A percentile compares a stretch with the other conserved stretches of the same genome.
Conservation (phyloP, 2,888 invertebrate genomes). For the Parascotia fuliginaria region DNA sequence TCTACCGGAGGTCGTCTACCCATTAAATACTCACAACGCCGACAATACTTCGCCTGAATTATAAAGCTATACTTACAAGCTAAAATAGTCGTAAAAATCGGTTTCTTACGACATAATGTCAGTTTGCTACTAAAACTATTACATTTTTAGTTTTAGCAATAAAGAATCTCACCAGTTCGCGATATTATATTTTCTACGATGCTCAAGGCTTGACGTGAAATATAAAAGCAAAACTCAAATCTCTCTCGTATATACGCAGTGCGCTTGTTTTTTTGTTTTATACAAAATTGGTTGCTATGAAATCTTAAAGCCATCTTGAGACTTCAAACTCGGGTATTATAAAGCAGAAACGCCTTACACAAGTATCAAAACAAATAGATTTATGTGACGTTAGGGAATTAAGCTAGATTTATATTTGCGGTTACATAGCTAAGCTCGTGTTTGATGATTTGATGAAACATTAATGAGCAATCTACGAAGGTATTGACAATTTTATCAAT, state of each 20-base stretch:
- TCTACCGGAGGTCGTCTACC: slow-evolving; percentile 49
- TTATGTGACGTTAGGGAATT: not conserved
- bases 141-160: not conserved
- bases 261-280: not conserved
- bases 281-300: not conserved
- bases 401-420: not conserved
- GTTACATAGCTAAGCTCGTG: not conserved
- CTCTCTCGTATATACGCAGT: slow-evolving; percentile 5
- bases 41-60: slow-evolving; percentile 27
- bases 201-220: not conserved
- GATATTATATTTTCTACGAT: not conserved
- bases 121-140: not conserved
- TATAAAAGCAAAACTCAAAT: slow-evolving; percentile 1
- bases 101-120: not conserved
- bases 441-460: not conserved
- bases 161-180: slow-evolving; percentile 10
- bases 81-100: slow-evolving; percentile 14
- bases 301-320: not conserved
- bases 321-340: not conserved
- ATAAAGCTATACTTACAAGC: slow-evolving; percentile 16
- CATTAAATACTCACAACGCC: slow-evolving; percentile 40
- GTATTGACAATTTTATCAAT: not conserved
- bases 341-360: too few species aligned
- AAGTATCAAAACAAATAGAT: too few species aligned
- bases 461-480: not conserved